phyloP scores from a whole-genome alignment of 37 sponge, comb jelly and placozoan genomes.

The Tethya wilhelma region DNA sequence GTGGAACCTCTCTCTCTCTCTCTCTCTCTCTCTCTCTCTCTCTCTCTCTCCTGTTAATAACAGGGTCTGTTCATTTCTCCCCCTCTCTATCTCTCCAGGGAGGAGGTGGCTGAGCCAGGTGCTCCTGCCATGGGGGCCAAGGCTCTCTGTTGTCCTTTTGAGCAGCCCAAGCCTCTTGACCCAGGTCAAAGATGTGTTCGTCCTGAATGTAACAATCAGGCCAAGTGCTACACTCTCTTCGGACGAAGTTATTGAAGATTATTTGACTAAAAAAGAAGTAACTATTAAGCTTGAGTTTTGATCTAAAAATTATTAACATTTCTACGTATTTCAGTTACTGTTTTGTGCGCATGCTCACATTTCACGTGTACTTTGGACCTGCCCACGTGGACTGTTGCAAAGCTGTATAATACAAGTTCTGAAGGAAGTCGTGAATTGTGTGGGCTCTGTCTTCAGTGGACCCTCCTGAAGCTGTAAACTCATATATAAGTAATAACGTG shows the following conservation, averaged over 20 bases:
- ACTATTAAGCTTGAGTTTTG: too few relatives aligned
- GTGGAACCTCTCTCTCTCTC: conserved; percentile 12
- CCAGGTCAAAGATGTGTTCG: conserved; percentile 69
- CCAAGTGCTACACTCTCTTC: conserved; percentile 92
- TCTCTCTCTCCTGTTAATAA: not conserved
- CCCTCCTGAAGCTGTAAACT: too few relatives aligned
- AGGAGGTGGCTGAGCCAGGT: conserved; percentile 66
- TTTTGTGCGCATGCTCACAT: too few relatives aligned
- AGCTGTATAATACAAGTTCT: too few relatives aligned
- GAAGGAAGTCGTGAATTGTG: too few relatives aligned
- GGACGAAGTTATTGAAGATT: conserved; percentile 95
- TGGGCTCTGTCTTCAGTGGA: too few relatives aligned
- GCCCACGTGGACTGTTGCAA: too few relatives aligned
- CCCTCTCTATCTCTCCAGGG: conserved; percentile 31
- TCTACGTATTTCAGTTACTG: too few relatives aligned
- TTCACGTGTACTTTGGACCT: too few relatives aligned
- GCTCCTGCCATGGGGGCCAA: conserved; percentile 99
- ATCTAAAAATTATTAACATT: too few relatives aligned
- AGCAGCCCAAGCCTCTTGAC: conserved; percentile 65
- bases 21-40: conserved; percentile 12
- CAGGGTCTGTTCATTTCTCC: not conserved
- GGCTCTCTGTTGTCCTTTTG: conserved; percentile 94
- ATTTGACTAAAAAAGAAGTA: too few relatives aligned
- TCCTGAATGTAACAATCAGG: conserved; percentile 67
- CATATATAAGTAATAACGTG: too few relatives aligned